Evolutionary conservation across 2,888 invertebrate genomes (phyloP), one percentile per base, ranked within the genome.

Genomic region (Molorchus minor): DNA sequence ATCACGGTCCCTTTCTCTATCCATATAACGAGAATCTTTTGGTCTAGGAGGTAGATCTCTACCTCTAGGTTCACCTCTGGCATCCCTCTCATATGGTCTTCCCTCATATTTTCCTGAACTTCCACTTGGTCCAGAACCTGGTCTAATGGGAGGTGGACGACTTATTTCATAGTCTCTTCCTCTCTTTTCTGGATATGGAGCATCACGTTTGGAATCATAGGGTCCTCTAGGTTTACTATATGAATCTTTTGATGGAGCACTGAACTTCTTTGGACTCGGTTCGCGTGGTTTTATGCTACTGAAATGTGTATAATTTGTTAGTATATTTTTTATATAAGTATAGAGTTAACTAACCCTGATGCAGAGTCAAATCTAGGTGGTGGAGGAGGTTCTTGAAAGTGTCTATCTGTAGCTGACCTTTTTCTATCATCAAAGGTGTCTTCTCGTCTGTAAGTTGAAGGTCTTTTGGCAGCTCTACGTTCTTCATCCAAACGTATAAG

Each of bases 401-500:
- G 78, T 51, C 78, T 66, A 19, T 71, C 69, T 20, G 59, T 36
- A 13, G 62, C 55, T 29, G 59, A 29, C 35, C 65, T 59, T 38
- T 64, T 67, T 29, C 64, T 64, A 4, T 67, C 67, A 21, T 67
- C 67, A 20, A 61, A 64, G 72, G 74, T 19, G 67, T 62, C 46
- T 72, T 72, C 45, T 73, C 65, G 16, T 78, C 70, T 59, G 44
- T 64, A 71, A 70, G 80, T 75, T 72, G 80, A 77, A 75, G 85
- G 79, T 80, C 87, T 83, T 76, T 87, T 87, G 41, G 83, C 83
- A 2, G 79, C 76, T 13, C 82, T 74, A 0, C 88, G 82, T 72
- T 85, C 86, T 65, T 87, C 87, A 68, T 87, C 87, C 52, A 86
- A 83, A 52, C 77, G 71, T 80, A 92, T 83, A 75, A 93, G 91